Conservation (phyloP, 2,113 vertebrate species). For the Sphaerodactylus townsendi region DNA sequence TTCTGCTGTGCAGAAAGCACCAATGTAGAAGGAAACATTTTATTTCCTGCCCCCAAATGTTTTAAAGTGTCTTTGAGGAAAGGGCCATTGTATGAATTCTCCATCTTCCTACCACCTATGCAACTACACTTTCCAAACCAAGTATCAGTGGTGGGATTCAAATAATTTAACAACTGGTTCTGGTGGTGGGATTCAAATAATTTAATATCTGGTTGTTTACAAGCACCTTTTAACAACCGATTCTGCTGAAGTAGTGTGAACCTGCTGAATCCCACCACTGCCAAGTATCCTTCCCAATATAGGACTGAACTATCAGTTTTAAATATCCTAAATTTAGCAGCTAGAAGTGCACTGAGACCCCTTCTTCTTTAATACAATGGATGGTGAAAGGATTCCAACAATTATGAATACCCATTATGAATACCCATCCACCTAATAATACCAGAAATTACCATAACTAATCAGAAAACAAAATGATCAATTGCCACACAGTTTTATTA, state of each 20-base stretch:
- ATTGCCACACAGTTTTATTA: constrained; percentile 34
- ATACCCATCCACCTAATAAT: constrained; percentile 29
- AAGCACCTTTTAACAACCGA: too few species aligned
- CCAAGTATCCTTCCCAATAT: neutral
- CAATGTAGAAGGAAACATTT: too few species aligned
- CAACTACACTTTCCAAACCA: neutral
- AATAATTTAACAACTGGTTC: too few species aligned
- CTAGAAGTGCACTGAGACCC: neutral
- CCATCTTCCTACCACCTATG: neutral
- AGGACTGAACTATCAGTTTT: neutral
- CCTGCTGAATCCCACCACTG: too few species aligned
- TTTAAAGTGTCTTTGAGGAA: too few species aligned
- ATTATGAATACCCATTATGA: neutral
- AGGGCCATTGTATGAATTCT: too few species aligned
- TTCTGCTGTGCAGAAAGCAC: too few species aligned
- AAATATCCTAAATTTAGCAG: neutral
- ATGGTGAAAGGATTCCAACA: constrained; percentile 26
- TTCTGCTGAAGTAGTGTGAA: too few species aligned
- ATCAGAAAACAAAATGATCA: constrained; percentile 24
- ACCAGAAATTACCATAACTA: constrained; percentile 35
- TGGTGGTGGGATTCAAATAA: too few species aligned
- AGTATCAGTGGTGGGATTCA: too few species aligned
- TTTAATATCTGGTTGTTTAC: too few species aligned
- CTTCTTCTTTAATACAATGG: neutral
- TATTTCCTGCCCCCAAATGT: too few species aligned